These are phyloP conservation scores for Hylaea fasciaria DNA, from an alignment of 2,888 invertebrate species.

Conservation along the genomic window DNA sequence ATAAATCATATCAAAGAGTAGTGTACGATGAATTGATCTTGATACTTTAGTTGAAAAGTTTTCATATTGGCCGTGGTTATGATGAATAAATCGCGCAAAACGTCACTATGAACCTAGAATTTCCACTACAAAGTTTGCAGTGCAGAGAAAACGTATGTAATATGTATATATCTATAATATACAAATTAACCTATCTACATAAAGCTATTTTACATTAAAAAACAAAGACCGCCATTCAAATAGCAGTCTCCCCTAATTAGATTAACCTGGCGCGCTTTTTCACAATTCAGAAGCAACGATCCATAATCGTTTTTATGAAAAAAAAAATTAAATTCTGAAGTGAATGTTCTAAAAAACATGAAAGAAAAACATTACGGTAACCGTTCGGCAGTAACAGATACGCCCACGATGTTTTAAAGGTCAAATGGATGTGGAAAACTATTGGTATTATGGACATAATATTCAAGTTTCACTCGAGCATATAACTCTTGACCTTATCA, in stretches of 20 bases:
- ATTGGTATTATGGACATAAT: background rate
- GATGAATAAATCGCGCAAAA: no score
- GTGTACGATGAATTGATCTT: constrained; percentile 48
- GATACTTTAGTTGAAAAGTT: constrained; percentile 44
- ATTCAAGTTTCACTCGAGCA: no score
- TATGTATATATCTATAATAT: no score
- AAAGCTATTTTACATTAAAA: no score
- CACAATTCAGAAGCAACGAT: background rate
- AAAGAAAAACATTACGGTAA: background rate
- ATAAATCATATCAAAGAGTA: constrained; percentile 67
- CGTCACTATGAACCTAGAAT: no score
- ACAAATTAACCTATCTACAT: no score
- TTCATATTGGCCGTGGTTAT: background rate
- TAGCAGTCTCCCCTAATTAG: no score
- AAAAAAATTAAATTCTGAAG: background rate
- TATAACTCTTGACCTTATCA: no score
- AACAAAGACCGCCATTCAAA: no score
- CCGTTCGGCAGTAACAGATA: background rate
- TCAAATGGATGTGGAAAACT: background rate
- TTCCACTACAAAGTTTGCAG: no score
- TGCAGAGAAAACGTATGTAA: no score
- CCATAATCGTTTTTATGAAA: background rate
- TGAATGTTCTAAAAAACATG: background rate
- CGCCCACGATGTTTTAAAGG: background rate
- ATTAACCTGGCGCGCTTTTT: no score